Percentiles rank a stretch among this genome's conserved stretches.
phyloP scores from a whole-genome alignment of 2,113 vertebrate species.

The Benitochromis conjunctus region DNA sequence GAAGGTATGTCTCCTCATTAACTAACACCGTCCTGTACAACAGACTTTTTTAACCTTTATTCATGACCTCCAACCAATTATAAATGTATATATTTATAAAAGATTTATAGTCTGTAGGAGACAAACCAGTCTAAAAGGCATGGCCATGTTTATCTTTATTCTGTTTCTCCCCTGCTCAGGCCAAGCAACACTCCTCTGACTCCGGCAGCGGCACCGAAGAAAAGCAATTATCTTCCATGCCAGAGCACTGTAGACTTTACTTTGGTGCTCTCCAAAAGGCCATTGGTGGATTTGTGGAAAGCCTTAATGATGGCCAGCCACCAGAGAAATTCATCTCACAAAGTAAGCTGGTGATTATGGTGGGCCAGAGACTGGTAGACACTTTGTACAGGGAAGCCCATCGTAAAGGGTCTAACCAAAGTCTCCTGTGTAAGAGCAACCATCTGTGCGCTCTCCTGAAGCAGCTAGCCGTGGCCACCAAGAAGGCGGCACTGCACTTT shows the following conservation, averaged over 20 bases:
- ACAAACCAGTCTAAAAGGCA: background rate
- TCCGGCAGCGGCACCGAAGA: background rate
- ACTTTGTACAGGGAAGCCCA: slow-evolving; percentile 80
- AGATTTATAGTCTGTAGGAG: background rate
- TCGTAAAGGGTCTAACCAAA: slow-evolving; percentile 54
- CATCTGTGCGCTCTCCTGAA: slow-evolving; percentile 87
- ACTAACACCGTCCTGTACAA: background rate
- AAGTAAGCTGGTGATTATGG: slow-evolving; percentile 92
- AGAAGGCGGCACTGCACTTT: slow-evolving; percentile 79
- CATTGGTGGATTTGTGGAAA: slow-evolving; percentile 70
- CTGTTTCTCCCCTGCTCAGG: background rate
- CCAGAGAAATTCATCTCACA: slow-evolving; percentile 87
- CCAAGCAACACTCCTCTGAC: background rate
- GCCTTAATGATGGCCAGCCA: slow-evolving; percentile 74
- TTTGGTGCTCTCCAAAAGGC: slow-evolving; percentile 89
- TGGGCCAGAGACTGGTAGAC: slow-evolving; percentile 91
- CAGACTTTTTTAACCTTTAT: background rate
- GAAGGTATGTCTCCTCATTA: slow-evolving; percentile 13
- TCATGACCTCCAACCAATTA: background rate
- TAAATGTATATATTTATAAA: too few species aligned
- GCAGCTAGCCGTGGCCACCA: slow-evolving; percentile 87
- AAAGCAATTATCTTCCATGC: background rate
- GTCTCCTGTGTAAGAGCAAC: slow-evolving; percentile 80
- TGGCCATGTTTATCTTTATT: background rate
- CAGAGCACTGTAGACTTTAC: slow-evolving; percentile 84